Evolutionary conservation across 1,140 invertebrate genomes (phyloP), one percentile per base, ranked within the genome.

Genomic region (Sarcophaga bullata): DNA sequence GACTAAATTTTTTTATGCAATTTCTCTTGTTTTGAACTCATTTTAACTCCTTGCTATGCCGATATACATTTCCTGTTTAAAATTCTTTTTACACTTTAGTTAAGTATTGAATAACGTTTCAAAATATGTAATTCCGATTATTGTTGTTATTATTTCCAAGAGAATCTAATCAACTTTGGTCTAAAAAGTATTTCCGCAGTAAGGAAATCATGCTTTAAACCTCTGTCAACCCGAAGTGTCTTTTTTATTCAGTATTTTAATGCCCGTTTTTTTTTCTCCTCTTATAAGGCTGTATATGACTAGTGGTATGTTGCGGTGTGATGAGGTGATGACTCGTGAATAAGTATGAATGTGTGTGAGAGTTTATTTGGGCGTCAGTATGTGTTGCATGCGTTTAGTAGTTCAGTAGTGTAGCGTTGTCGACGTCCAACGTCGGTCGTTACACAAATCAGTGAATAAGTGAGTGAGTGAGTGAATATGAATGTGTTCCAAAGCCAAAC

Each of bases 381-480:
- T 47, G 76, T 80, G 78, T n/a, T 52, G 52, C 80, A 62, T 62
- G 17, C 19, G 80, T 68, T 80, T 80, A 80, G 80, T 80, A 80
- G 80, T 80, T 80, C 80, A 80, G 80, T 80, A 80, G 80, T 80
- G 58, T 80, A 46, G 52, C 50, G 75, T n/a, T 48, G 13, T 76
- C 73, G 73, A 25, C 75, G 49, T 48, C 47, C 62, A 68, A 25
- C 62, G 62, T 50, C 8, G 19, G 48, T 72, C 17, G 62, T 68
- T 68, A 78, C 73, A 76, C 47, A 76, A 48, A 78, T 25, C 73
- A 47, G 73, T 47, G 46, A 25, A 25, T 78, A 78, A 78, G 37
- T 72, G 17, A 25, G 62, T 72, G 62, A 73, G 46, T 46, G 73
- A 25, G 9, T 73, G 13, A 13, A 73, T 52, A 1, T 37, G 73